Base-by-base conservation (phyloP, 2,888 invertebrate species). In the Rhorus exstirpatorius region DNA sequence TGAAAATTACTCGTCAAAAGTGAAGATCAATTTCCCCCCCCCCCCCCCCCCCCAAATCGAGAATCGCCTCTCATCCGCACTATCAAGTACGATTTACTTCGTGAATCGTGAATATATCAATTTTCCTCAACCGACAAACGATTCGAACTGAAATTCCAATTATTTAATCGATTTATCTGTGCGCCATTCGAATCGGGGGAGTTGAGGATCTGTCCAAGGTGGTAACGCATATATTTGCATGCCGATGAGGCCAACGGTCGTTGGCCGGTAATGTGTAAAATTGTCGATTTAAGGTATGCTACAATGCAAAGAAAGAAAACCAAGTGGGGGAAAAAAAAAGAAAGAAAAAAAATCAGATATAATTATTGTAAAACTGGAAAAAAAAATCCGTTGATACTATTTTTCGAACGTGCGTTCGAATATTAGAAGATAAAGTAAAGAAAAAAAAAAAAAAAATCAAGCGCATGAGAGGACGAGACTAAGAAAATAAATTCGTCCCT, bases 141-240 rank as follows among this genome's bases (percentile, higher is more conserved):
- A 80, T 49, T 68, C 35, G 58, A n/a, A n/a, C 10, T 51, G 63
- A 19, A 31, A 61, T 58, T 41, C 35, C 14, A 26, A 53, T 58
- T 12, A 68, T 65, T 70, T 7, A 38, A 71, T 81, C 8, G 41
- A 46, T 53, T 44, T 17, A 31, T 65, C 78, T 60, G 70, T 81
- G 81, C 81, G 83, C 83, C 81, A 79, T 71, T 71, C 71, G 78
- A 81, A 83, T 75, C 51, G n/a, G n/a, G 72, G 65, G 79, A 79
- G 10, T 79, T 71, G 55, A 75, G 75, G 79, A 72, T 76, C 55
- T 79, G 49, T 74, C 46, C 72, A 74, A 70, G 49, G 63, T 35
- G n/a, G 46, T 46, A 44, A 17, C 67, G 26, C 35, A 12, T 24
- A 74, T 74, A 60, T 72, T 38, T 24, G 12, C 63, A 46, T 24